Base-by-base conservation (phyloP, 2,888 invertebrate species). In the Drosophila macrospina region DNA sequence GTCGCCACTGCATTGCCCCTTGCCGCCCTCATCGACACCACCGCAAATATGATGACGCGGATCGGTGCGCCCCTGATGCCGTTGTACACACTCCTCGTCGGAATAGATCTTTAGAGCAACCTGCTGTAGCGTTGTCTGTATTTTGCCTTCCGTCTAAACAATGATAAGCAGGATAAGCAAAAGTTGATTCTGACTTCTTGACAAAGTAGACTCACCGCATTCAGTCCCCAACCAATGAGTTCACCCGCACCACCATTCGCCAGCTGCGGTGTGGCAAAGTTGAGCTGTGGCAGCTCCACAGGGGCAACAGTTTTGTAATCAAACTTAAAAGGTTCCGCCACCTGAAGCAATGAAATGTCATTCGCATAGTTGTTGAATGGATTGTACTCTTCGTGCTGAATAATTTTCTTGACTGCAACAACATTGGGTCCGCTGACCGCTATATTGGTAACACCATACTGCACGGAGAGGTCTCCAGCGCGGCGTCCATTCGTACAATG, bases 261-360 rank as follows among this genome's bases (percentile, higher is more conserved):
- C 26, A 69, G 57, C 52, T 91, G 89, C 0, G 89, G 75, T 26
- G 89, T 86, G 32, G 85, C 77, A 51, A 63, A 87, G 28, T 76
- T 45, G 0, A 80, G 70, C 3, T 63, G 34, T 0, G 92, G 92
- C 57, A 92, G 69, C 2, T 61, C 55, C 0, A 92, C 90, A 0
- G 91, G 86, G 2, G 82, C 79, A 60, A 90, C 57, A 2, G 74
- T 79, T 59, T 71, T 69, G 28, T 80, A 69, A 52, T 91, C 89
- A n/a, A 86, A 89, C 11, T 69, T 44, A 6, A 92, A 73, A 0
- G 90, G 75, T 0, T 57, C 69, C 1, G 51, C 61, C 59, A 91
- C 77, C 88, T 92, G 81, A 20, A 93, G 54, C 26, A 93, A 61
- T 4, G 92, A 90, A 13, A 93, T 91, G 36, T 93, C 93, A 60